phyloP scores from a whole-genome alignment of 2,113 vertebrate genomes.

The Raja brachyura region DNA sequence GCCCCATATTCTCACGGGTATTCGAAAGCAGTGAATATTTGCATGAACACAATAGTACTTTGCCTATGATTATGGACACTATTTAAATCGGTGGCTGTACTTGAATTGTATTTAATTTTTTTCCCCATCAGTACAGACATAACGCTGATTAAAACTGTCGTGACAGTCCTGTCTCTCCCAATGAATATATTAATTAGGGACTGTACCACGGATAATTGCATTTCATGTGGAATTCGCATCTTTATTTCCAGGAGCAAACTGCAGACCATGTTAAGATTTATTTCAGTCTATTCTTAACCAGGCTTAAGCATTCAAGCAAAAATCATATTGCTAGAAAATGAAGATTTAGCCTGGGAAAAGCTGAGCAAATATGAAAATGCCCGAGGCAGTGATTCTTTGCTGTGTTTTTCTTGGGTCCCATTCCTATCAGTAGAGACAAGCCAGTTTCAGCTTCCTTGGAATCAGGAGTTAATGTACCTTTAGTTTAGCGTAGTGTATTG shows the following conservation, averaged over 20 bases:
- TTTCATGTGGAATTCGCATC: conserved; percentile 29
- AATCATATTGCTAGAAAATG: not conserved
- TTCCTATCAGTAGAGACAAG: not conserved
- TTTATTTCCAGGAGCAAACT: conserved; percentile 18
- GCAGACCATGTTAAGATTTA: not conserved
- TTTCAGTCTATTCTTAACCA: conserved; percentile 13
- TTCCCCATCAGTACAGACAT: not conserved
- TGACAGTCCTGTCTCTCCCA: conserved; percentile 22
- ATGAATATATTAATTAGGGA: conserved; percentile 35
- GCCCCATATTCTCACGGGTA: not conserved
- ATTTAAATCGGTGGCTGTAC: not conserved
- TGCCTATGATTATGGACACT: not conserved
- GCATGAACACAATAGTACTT: conserved; percentile 13
- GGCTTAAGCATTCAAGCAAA: not conserved
- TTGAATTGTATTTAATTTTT: not conserved
- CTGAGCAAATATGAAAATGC: conserved; percentile 1
- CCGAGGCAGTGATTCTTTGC: not conserved
- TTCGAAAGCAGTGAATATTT: not conserved
- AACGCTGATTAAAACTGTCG: conserved; percentile 26
- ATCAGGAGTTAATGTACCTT: too few relatives aligned
- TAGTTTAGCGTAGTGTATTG: too few relatives aligned
- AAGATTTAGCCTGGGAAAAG: not conserved
- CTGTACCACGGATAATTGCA: not conserved
- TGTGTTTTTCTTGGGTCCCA: not conserved
- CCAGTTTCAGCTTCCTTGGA: not conserved